A percentile compares a stretch with the other conserved stretches of the same genome.
phyloP scores from a whole-genome alignment of 2,888 invertebrate genomes.

The Papilio protenor region DNA sequence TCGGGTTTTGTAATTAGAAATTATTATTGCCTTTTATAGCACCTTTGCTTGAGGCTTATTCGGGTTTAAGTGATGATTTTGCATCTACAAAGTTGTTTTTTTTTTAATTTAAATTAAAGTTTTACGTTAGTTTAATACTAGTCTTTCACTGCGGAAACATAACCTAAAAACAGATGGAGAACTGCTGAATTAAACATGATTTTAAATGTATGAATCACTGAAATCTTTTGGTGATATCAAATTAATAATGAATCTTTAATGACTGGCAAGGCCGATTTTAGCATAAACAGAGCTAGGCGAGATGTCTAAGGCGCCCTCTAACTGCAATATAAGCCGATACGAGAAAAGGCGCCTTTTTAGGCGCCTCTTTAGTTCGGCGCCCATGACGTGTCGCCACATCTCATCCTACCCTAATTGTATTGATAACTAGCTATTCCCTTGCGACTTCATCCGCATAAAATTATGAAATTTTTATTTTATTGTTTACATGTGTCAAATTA shows the following conservation, averaged over 20 bases:
- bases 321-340: no score
- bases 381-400: no score
- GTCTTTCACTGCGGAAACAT: not conserved
- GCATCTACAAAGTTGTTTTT: slow-evolving; percentile 8
- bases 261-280: no score
- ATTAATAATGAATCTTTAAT: not conserved
- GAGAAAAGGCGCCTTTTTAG: no score
- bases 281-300: no score
- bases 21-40: slow-evolving; percentile 31
- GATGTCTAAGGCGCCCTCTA: no score
- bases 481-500: no score
- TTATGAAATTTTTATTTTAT: no score
- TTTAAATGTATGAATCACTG: not conserved
- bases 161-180: not conserved
- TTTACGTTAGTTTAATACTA: not conserved
- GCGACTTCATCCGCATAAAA: no score
- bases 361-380: no score
- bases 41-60: slow-evolving; percentile 29
- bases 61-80: slow-evolving; percentile 29
- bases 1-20: slow-evolving; percentile 43
- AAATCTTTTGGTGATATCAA: not conserved
- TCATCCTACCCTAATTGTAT: no score
- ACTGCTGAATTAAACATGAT: not conserved
- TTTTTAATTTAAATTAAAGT: not conserved
- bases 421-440: no score